Evolutionary conservation across 1,140 invertebrate genomes (phyloP), one percentile per base, ranked within the genome.

Genomic region (Pseudomyrmex sp.): DNA sequence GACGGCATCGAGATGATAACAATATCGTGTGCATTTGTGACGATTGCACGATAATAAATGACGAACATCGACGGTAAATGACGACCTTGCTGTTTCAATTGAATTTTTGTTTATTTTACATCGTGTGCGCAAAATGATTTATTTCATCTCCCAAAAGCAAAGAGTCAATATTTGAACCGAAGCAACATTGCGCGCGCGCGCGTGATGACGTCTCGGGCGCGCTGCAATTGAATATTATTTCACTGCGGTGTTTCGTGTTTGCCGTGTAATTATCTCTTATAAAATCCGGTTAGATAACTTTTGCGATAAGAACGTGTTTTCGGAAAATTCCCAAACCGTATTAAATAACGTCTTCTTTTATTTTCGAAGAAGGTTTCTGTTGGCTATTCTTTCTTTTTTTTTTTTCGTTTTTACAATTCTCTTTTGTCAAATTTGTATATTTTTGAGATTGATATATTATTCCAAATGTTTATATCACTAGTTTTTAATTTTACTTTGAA

Each of bases 91-190:
- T 68, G 52, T 20, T 79, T 79, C 18, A 58, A 79, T 79, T 54
- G 5, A 1, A 58, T 13, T 70, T 79, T 63, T 18, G 12, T 35
- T 75, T 70, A 70, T 63, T 23, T 13, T 20, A 66, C 35, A 76
- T 0, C n/a, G 50, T 20, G 13, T 2, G 10, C 44, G 18, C 15
- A 46, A 46, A 79, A 79, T 79, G 52, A 79, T 79, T 79, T 79
- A 79, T 70, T 26, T 79, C 65, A 9, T 59, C 15, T 79, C 20
- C 15, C 5, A 12, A 79, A 58, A 70, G 15, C 44, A 15, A 9
- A 58, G 26, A 77, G 44, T 69, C 52, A 79, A 69, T 79, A 79
- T 79, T 79, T 79, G 2, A 79, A 35, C 5, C 1, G 44, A 70
- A 56, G 35, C 61, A 77, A 66, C 13, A 3, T 26, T 2, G 0